A percentile compares a stretch with the other conserved stretches of the same genome.
phyloP scores from a whole-genome alignment of 2,888 invertebrate species.

The Andrena flavipes region DNA sequence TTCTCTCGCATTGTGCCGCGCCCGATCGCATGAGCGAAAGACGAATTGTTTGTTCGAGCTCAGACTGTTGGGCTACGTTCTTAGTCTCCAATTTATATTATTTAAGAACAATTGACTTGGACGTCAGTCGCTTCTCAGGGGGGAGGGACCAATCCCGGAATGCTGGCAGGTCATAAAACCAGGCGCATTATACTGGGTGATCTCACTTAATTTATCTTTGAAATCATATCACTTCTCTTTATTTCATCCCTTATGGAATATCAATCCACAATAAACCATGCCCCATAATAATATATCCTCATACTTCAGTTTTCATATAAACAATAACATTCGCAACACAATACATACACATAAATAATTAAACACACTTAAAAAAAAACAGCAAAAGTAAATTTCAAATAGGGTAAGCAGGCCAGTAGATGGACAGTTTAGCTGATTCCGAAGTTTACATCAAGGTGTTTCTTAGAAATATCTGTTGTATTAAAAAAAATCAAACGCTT shows the following conservation, averaged over 20 bases:
- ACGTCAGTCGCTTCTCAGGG: conserved; percentile 13
- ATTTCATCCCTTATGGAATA: not conserved
- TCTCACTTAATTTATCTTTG: not conserved
- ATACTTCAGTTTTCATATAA: not conserved
- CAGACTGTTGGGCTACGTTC: conserved; percentile 27
- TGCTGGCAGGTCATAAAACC: conserved; percentile 16
- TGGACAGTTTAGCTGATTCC: no score
- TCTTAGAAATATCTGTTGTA: no score
- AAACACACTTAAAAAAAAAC: no score
- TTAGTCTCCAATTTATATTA: conserved; percentile 52
- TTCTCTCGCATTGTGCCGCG: conserved; percentile 30
- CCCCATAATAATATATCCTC: not conserved
- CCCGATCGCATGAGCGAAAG: conserved; percentile 35
- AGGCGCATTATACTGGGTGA: conserved; percentile 33
- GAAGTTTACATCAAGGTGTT: no score
- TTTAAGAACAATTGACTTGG: conserved; percentile 60
- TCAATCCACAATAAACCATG: not conserved
- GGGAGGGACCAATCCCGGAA: conserved; percentile 22
- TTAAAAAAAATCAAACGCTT: no score
- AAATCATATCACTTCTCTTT: not conserved
- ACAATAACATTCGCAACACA: not conserved
- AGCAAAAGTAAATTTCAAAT: no score
- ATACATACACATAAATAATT: no score
- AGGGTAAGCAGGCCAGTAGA: no score
- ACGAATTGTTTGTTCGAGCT: conserved; percentile 42